Evolutionary conservation across 2,797 vertebrate species (phyloP), one percentile per base, ranked within the genome.

Genomic region (Erethizon dorsatum): DNA sequence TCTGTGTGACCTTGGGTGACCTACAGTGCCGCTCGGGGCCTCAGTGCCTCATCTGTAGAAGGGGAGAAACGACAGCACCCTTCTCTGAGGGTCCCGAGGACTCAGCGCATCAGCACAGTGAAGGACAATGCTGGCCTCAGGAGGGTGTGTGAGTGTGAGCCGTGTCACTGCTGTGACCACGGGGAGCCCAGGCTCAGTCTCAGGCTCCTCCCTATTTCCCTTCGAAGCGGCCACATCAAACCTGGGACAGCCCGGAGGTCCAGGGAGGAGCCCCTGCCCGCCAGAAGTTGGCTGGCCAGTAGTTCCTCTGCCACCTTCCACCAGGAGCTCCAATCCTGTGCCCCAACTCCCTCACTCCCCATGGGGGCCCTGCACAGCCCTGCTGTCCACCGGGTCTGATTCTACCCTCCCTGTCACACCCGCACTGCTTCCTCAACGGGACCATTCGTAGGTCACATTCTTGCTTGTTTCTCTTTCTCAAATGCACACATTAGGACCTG

Each of bases 21-120:
- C 13, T 5, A 2, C n/a, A 5, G 9, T 2, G 5, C 22, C 28
- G 47, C 22, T 45, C 47, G 6, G 54, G 57, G 33, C 59, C 61
- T 84, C 54, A 0, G 77, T 26, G 61, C 8, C 6, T 14, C 45
- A 18, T 47, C 31, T 69, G 20, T 83, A 59, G 41, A 24, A 9
- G 15, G 56, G 67, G n/a, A 26, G 22, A 20, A 26, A 18, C 2
- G 20, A 9, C 0, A 54, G 54, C 41, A 6, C 20, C 24, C 0
- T 0, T 31, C 57, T 22, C 73, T 6, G 3, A 17, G 89, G 41
- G 31, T 24, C 22, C 65, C 3, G 15, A 54, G 63, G 56, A 12
- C 20, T 57, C 52, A 0, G 5, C 5, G 24, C 6, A 0, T 5
- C 2, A 10, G 5, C 1, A 0, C 15, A 2, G 2, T 41, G 1